Conservation (phyloP, 2,797 vertebrate species). For the Salarias fasciatus region DNA sequence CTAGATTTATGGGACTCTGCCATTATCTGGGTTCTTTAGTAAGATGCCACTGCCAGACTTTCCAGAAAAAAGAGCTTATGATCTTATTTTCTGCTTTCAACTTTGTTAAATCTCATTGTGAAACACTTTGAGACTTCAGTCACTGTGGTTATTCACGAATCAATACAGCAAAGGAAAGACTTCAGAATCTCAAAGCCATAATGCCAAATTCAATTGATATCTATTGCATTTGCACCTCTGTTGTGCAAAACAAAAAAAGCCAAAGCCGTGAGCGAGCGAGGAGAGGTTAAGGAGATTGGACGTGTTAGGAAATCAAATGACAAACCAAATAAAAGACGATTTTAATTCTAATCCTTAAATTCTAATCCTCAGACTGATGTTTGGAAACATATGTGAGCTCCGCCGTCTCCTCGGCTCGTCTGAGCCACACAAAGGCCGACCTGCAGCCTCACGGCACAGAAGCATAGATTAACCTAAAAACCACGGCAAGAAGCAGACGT, state of each 20-base stretch:
- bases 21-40: too few relatives aligned
- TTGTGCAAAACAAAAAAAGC: background rate
- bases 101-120: too few relatives aligned
- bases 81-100: too few relatives aligned
- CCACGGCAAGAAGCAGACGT: slow-evolving; percentile 1
- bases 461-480: slow-evolving; percentile 47
- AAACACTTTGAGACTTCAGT: too few relatives aligned
- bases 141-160: too few relatives aligned
- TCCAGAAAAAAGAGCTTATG: too few relatives aligned
- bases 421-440: background rate
- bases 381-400: slow-evolving; percentile 28
- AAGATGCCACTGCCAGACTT: too few relatives aligned
- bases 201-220: too few relatives aligned
- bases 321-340: background rate
- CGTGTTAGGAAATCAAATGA: slow-evolving; percentile 6
- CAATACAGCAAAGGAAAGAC: too few relatives aligned
- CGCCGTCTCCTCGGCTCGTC: background rate
- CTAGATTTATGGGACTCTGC: too few relatives aligned
- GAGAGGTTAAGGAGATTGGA: background rate
- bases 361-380: slow-evolving; percentile 20
- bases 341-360: slow-evolving; percentile 6
- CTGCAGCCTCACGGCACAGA: background rate
- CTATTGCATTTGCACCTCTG: too few relatives aligned
- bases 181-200: too few relatives aligned
- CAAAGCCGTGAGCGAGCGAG: background rate